Percentiles rank a stretch among this genome's conserved stretches.
These are phyloP conservation scores for Lethrus apterus DNA, from an alignment of 1,140 invertebrate genomes.

Conservation along the genomic window DNA sequence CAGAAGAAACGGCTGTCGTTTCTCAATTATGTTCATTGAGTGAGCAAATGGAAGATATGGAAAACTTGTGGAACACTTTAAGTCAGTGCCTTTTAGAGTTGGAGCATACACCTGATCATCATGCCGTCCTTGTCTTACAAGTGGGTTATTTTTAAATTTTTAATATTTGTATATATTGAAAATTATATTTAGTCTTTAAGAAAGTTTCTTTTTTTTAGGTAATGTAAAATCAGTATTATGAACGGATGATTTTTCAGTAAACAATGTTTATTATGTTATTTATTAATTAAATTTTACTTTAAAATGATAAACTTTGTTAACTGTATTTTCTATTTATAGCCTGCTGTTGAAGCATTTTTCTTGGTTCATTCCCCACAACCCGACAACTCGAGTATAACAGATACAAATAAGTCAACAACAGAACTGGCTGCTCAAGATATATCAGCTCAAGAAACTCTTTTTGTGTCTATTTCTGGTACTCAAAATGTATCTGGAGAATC, in stretches of 20 bases:
- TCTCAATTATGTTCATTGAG: slow-evolving; percentile 51
- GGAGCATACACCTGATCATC: slow-evolving; percentile 83
- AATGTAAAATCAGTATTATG: no score
- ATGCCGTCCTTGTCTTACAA: slow-evolving; percentile 86
- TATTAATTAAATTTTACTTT: no score
- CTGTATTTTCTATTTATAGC: no score
- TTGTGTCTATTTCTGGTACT: no score
- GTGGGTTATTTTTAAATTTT: slow-evolving; percentile 32
- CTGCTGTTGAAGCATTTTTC: slow-evolving; percentile 89
- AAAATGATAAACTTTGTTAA: no score
- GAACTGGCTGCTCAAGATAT: slow-evolving; percentile 27
- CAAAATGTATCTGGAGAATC: no score
- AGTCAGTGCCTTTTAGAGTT: slow-evolving; percentile 76
- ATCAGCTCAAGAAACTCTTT: no score
- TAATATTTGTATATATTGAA: no score
- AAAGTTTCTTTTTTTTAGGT: no score
- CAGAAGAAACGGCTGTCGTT: slow-evolving; percentile 3
- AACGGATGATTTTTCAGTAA: no score
- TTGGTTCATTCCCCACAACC: slow-evolving; percentile 69
- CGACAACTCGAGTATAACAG: slow-evolving; percentile 41
- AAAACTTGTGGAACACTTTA: slow-evolving; percentile 73
- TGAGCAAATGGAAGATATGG: slow-evolving; percentile 59
- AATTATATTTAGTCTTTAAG: no score
- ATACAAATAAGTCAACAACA: slow-evolving; percentile 59
- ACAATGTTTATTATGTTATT: no score